Evolutionary conservation across 2,888 invertebrate species (phyloP), one percentile per base, ranked within the genome.

Genomic region (Teleiodes luculella): DNA sequence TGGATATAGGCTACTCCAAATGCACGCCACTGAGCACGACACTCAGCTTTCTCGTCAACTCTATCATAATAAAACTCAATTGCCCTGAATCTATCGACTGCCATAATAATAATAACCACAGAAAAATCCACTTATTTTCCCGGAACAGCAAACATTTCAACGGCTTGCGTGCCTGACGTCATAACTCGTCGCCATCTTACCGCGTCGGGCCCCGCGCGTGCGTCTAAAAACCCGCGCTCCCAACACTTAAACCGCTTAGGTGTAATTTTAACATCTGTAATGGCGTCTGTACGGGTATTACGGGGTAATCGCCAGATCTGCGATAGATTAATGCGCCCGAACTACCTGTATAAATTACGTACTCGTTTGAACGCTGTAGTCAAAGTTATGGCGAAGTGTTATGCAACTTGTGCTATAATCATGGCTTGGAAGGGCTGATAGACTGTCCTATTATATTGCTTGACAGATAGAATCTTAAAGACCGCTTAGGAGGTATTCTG

Each of bases 201-300:
- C 24, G 24, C 24, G 24, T 6, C 24, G 24, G 24, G 24, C 24
- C 18, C 16, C 18, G 35, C 39, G 39, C 39, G 39, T 41, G 39
- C 39, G 39, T 41, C 18, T 41, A 41, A 41, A 18, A 41, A 41
- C 39, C 39, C 18, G 39, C 43, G 28, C 43, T 11, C 43, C 39
- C 53, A 57, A 59, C 65, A 67, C 66, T 69, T 67, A 66, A 64
- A 61, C 59, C 63, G 57, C 60, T 58, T 66, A 71, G 76, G 74
- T 75, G 70, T 75, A 77, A 78, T 78, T 78, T 74, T 70, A 76
- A 78, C 70, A 66, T 72, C 64, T 72, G 65, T 74, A 76, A 76
- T 74, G 66, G 64, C 65, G 62, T 63, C 64, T 66, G 63, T 68
- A 71, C 24, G 24, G 24, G 24, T 24, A 24, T 71, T 73, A 66